These are phyloP conservation scores for Homalodisca vitripennis DNA, from an alignment of 1,140 invertebrate species.

Conservation along the genomic window DNA sequence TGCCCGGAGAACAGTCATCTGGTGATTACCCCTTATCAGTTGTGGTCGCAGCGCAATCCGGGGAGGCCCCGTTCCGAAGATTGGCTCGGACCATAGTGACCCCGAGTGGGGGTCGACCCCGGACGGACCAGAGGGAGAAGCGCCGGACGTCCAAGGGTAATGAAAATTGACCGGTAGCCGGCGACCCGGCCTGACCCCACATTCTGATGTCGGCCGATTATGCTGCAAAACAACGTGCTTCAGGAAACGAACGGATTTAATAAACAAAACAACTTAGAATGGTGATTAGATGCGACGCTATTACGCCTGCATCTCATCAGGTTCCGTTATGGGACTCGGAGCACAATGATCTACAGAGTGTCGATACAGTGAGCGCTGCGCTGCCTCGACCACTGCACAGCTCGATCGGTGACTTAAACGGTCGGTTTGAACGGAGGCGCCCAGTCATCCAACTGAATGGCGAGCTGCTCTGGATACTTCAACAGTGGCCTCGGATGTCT, in stretches of 20 bases:
- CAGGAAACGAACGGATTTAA: conserved; percentile 1
- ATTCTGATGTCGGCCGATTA: conserved; percentile 5
- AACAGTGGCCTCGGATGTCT: no score
- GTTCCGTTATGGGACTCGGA: no score
- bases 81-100: no score
- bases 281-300: neutral
- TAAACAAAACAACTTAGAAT: conserved; percentile 15
- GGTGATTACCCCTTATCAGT: neutral
- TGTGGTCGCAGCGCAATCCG: no score
- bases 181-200: neutral
- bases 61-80: no score
- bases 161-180: neutral
- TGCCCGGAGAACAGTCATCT: neutral
- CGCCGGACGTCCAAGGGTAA: neutral
- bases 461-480: no score
- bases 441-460: neutral
- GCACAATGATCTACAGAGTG: neutral
- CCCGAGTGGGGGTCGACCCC: no score
- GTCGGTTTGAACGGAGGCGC: neutral
- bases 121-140: neutral
- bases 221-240: neutral
- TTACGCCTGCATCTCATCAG: no score
- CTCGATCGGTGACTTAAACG: neutral
- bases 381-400: neutral
- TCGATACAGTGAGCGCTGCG: neutral